Evolutionary conservation across 1,140 invertebrate species (phyloP).

Genomic region (Drosophila ironensis): DNA sequence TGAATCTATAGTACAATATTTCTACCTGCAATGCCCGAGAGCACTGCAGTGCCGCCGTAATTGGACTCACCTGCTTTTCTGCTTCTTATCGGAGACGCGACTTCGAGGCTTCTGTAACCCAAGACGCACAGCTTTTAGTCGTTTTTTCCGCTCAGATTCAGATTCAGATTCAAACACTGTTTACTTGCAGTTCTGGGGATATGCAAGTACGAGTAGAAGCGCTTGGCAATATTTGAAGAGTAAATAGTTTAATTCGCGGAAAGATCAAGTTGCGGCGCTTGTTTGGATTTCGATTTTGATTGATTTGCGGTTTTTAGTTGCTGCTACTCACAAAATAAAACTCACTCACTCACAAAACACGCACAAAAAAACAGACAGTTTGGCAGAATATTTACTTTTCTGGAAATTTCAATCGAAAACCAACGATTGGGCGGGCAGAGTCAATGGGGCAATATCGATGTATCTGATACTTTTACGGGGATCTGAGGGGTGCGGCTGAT

Average conservation of each 20-base stretch:
- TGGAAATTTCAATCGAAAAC: neutral
- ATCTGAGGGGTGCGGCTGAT: conserved; percentile 34
- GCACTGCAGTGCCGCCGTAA: neutral
- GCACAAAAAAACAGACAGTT: conserved; percentile 14
- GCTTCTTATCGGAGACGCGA: conserved; percentile 41
- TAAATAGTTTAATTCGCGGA: conserved; percentile 52
- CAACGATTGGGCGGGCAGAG: too few relatives aligned
- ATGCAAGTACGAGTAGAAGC: too few relatives aligned
- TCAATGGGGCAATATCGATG: neutral
- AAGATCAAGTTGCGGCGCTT: conserved; percentile 47
- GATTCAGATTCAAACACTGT: neutral
- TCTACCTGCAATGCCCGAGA: too few relatives aligned
- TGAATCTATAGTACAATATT: too few relatives aligned
- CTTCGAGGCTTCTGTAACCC: conserved; percentile 58
- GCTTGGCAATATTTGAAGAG: conserved; percentile 43
- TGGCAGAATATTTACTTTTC: neutral
- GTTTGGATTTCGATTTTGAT: conserved; percentile 27
- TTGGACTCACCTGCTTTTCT: conserved; percentile 41
- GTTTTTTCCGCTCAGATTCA: neutral
- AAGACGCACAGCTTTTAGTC: conserved; percentile 19
- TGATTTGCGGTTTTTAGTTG: conserved; percentile 49
- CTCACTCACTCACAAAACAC: neutral
- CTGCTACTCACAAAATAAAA: neutral
- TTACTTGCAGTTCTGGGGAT: neutral
- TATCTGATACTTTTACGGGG: neutral